These are phyloP conservation scores for Drosophila miranda DNA, from an alignment of 1,140 invertebrate genomes.

Conservation along the genomic window DNA sequence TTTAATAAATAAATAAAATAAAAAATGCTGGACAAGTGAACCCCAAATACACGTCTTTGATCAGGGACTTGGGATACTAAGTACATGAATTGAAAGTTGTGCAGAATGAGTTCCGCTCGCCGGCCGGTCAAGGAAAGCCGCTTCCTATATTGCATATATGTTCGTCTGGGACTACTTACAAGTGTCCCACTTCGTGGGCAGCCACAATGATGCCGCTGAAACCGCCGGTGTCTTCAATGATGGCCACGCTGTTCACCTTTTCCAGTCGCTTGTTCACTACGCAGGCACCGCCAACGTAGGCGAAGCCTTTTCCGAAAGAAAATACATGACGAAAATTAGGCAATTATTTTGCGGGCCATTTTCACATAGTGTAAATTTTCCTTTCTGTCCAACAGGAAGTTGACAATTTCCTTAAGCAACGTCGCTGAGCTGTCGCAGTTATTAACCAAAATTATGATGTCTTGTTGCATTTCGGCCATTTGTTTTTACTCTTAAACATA, in stretches of 20 bases:
- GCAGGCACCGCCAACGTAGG: conserved; percentile 97
- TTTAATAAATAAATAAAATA: too few relatives aligned
- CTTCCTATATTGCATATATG: not conserved
- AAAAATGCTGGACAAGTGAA: conserved; percentile 34
- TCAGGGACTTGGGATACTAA: conserved; percentile 5
- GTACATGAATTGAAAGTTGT: conserved; percentile 16
- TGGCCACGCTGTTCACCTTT: conserved; percentile 98
- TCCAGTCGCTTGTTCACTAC: conserved; percentile 97
- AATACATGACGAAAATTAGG: conserved; percentile 54
- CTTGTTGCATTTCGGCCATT: conserved; percentile 45
- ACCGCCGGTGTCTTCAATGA: conserved; percentile 97
- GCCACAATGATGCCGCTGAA: conserved; percentile 98
- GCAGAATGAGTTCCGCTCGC: conserved; percentile 35
- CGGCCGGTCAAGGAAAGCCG: conserved; percentile 11
- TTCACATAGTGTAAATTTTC: not conserved
- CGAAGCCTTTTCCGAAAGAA: conserved; percentile 88
- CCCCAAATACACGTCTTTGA: conserved; percentile 2
- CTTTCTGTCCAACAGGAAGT: conserved; percentile 53
- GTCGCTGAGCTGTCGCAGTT: conserved; percentile 60
- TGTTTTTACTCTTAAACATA: conserved; percentile 44
- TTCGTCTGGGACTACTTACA: conserved; percentile 87
- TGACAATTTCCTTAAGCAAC: conserved; percentile 48
- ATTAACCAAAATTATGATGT: conserved; percentile 61
- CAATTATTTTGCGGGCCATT: conserved; percentile 59
- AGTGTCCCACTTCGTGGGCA: conserved; percentile 97